Percentiles rank a stretch among this genome's conserved stretches.
phyloP scores from a whole-genome alignment of 2,888 invertebrate genomes.

The Venusia cambrica region DNA sequence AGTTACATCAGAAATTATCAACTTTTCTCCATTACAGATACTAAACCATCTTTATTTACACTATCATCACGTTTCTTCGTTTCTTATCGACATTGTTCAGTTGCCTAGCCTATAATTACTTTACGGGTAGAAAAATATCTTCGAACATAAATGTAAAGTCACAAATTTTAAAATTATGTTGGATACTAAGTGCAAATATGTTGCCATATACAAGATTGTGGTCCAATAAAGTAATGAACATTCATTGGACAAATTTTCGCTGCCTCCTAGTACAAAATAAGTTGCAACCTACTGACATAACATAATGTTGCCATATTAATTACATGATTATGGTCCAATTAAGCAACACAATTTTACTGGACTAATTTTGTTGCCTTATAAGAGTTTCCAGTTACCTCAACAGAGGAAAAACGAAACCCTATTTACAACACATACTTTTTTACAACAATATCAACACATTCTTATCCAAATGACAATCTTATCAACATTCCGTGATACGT shows the following conservation, averaged over 20 bases:
- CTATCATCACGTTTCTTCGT: constrained; percentile 65
- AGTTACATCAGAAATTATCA: constrained; percentile 43
- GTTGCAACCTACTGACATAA: constrained; percentile 10
- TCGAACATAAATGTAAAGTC: constrained; percentile 3
- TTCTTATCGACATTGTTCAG: constrained; percentile 71
- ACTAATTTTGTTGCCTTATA: too few relatives aligned
- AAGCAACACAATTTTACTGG: too few relatives aligned
- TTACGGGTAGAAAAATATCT: constrained; percentile 16
- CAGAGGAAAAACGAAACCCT: too few relatives aligned
- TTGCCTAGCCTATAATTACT: constrained; percentile 58
- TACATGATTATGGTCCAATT: constrained; percentile 14
- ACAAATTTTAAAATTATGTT: too few relatives aligned
- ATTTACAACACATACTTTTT: too few relatives aligned
- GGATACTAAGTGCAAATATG: too few relatives aligned
- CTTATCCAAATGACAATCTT: too few relatives aligned
- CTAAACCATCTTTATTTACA: constrained; percentile 58
- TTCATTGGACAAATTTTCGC: neutral
- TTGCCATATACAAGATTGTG: too few relatives aligned
- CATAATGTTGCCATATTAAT: constrained; percentile 9
- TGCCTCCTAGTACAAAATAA: constrained; percentile 11
- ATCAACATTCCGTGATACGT: too few relatives aligned
- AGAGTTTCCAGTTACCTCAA: too few relatives aligned
- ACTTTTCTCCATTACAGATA: constrained; percentile 34
- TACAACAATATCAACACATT: too few relatives aligned
- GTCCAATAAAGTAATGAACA: too few relatives aligned